Percentiles rank a stretch among this genome's conserved stretches.
Conservation (phyloP, 2,113 vertebrate species). For the Carlito syrichta region DNA sequence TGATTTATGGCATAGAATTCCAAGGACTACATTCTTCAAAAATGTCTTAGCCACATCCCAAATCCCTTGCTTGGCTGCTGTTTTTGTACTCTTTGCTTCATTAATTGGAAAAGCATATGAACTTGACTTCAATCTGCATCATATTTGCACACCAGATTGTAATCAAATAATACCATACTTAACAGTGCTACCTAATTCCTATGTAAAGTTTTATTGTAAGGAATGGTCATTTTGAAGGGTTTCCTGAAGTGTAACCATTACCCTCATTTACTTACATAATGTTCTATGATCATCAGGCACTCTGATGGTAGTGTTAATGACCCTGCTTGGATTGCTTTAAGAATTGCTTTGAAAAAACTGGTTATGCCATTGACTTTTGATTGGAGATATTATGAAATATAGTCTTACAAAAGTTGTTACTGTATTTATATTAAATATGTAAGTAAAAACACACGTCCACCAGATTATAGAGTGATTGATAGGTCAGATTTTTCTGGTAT, state of each 20-base stretch:
- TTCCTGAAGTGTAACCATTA: not conserved
- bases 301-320: not conserved
- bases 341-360: not conserved
- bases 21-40: not conserved
- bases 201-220: not conserved
- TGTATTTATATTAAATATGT: not conserved
- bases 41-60: not conserved
- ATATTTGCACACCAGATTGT: not conserved
- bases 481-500: not conserved
- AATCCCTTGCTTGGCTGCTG: not conserved
- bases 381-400: not conserved
- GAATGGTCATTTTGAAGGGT: not conserved
- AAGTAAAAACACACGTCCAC: not conserved
- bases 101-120: not conserved
- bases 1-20: not conserved
- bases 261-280: not conserved
- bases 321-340: not conserved
- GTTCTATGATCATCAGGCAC: not conserved
- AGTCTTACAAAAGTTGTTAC: not conserved
- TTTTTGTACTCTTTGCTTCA: not conserved
- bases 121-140: not conserved
- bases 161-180: not conserved
- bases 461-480: not conserved
- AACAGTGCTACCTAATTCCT: not conserved
- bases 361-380: not conserved